Evolutionary conservation across 1,140 invertebrate genomes (phyloP), one percentile per base, ranked within the genome.

Genomic region (Drosophila chauvacae): DNA sequence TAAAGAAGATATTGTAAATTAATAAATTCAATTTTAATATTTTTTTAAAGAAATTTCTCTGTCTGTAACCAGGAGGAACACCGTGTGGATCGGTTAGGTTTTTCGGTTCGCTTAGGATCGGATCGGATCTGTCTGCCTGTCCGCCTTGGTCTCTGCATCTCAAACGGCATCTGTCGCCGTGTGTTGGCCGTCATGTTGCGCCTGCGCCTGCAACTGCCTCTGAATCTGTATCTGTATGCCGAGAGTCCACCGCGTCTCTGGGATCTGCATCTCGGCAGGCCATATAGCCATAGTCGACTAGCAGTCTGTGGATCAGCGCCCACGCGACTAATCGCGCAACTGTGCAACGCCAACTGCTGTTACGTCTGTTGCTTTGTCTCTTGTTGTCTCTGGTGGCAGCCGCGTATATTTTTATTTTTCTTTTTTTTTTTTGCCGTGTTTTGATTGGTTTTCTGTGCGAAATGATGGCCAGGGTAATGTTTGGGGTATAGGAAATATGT

Each of bases 101-200:
- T 33, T 41, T 42, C n/a, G 18, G 53, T 26, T 76, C 62, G 33
- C 41, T 26, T 74, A 48, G 47, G 55, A 57, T 48, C 55, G 71
- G 44, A 59, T 72, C 53, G 53, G 53, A 72, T 77, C 73, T 77
- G 62, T 69, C 74, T 77, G 75, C 57, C 75, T 78, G 75, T 78
- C 75, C 75, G 75, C 75, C 74, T 77, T 60, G 66, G 59, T 65
- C 63, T 64, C 56, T 70, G 66, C 80, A 84, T 87, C 83, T 81
- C 71, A 78, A 86, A 83, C 80, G 66, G 66, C 70, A 74, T 74
- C 50, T 88, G 83, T 83, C 83, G 74, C 70, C 20, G 70, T 72
- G 70, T 88, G 83, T 83, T 86, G 84, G 83, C 83, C 83, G 83
- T 86, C 83, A 86, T 86, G 84, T 86, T 83, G 84, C 80, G 83